Conservation (phyloP, 2,113 vertebrate species). For the Sylvilagus bachmani region DNA sequence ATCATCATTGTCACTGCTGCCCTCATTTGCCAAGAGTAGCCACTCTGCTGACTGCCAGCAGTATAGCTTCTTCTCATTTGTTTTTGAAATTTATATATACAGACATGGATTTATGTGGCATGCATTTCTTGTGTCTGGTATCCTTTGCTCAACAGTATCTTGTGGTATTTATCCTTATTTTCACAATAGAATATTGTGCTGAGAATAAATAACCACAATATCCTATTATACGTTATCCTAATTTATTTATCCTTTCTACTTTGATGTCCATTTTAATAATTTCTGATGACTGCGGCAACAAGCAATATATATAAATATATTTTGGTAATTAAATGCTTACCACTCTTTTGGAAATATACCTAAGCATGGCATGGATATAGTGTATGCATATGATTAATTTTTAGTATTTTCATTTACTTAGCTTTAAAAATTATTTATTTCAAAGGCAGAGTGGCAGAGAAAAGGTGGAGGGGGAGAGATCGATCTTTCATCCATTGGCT, state of each 20-base stretch:
- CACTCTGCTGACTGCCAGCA: background rate
- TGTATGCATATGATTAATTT: background rate
- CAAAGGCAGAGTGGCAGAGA: too few relatives aligned
- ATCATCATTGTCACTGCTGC: background rate
- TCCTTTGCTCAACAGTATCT: background rate
- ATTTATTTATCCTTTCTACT: background rate
- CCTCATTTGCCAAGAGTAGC: background rate
- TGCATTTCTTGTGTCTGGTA: background rate
- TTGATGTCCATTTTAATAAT: background rate
- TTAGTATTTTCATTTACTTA: too few relatives aligned
- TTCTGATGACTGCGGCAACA: background rate
- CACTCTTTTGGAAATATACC: background rate
- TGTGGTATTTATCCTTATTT: background rate
- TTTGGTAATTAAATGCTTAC: background rate
- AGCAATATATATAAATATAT: background rate
- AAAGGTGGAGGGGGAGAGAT: too few relatives aligned
- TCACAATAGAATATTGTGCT: background rate
- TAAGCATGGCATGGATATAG: background rate
- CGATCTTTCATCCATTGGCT: too few relatives aligned
- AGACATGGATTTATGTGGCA: background rate
- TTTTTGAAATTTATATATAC: slow-evolving; percentile 1
- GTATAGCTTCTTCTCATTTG: background rate
- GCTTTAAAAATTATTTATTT: too few relatives aligned
- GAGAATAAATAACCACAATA: background rate
- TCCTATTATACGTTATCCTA: background rate